Conservation (phyloP, 2,888 invertebrate species). For the Podabrus alpinus region DNA sequence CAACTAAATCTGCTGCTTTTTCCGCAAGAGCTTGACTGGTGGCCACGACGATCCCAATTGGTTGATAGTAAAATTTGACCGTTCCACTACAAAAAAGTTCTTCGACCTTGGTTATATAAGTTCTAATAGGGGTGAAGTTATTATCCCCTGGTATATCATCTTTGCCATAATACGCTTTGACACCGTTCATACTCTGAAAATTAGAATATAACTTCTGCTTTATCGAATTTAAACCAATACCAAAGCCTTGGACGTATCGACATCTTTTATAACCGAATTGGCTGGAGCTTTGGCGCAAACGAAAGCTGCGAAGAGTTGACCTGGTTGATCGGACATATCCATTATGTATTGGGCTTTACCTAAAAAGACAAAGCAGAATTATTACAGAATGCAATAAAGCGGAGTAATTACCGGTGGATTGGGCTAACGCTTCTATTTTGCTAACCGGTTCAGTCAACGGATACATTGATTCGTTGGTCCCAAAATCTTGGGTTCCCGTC, state of each 20-base stretch:
- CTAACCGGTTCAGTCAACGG: conserved; percentile 75
- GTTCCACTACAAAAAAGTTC: conserved; percentile 57
- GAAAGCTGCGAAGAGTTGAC: conserved; percentile 69
- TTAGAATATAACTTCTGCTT: neutral
- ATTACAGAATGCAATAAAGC: neutral
- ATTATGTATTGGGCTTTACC: conserved; percentile 71
- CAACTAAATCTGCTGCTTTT: conserved; percentile 60
- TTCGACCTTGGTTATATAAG: conserved; percentile 43
- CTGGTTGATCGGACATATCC: conserved; percentile 60
- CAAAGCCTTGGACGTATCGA: conserved; percentile 63
- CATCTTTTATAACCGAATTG: conserved; percentile 56
- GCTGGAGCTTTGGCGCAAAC: conserved; percentile 56
- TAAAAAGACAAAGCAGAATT: neutral
- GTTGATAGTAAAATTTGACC: conserved; percentile 69
- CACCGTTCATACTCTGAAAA: conserved; percentile 66
- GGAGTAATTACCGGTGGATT: conserved; percentile 36
- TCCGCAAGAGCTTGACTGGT: conserved; percentile 62
- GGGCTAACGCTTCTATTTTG: conserved; percentile 71
- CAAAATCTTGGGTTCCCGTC: conserved; percentile 70
- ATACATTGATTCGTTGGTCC: conserved; percentile 69
- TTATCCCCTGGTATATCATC: conserved; percentile 75
- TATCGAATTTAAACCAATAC: neutral
- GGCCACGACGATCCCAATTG: conserved; percentile 73
- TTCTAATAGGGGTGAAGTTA: conserved; percentile 56
- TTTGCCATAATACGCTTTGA: conserved; percentile 66